phyloP scores from a whole-genome alignment of 1,140 invertebrate genomes.

The Geopemphigus sp. region DNA sequence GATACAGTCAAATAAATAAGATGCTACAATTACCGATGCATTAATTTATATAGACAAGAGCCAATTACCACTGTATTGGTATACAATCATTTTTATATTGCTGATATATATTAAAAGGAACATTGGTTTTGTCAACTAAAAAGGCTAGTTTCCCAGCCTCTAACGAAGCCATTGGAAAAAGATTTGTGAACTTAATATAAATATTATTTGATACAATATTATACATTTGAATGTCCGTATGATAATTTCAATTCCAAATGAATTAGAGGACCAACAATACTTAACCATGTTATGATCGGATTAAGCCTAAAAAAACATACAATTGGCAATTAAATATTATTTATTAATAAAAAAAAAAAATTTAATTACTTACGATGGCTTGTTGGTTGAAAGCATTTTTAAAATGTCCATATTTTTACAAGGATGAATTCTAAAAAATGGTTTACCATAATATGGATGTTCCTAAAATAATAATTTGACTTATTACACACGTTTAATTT shows the following conservation, averaged over 20 bases:
- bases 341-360: no score
- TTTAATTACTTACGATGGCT: neutral
- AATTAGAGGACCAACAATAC: slow-evolving; percentile 13
- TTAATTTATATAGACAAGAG: no score
- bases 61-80: no score
- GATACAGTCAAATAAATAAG: no score
- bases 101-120: no score
- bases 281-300: slow-evolving; percentile 36
- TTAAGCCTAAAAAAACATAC: slow-evolving; percentile 12
- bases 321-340: no score
- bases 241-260: slow-evolving; percentile 19
- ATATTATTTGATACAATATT: neutral
- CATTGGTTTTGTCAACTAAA: no score
- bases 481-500: neutral
- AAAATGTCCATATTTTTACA: slow-evolving; percentile 18
- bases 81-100: no score
- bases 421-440: slow-evolving; percentile 36
- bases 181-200: no score
- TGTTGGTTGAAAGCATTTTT: neutral
- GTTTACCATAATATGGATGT: neutral
- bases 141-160: no score
- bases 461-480: neutral
- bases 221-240: neutral
- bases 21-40: no score
- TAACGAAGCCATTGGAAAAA: no score